These are phyloP conservation scores for Mesorhabditis belari DNA, from an alignment of 2,888 invertebrate genomes.

Conservation along the genomic window DNA sequence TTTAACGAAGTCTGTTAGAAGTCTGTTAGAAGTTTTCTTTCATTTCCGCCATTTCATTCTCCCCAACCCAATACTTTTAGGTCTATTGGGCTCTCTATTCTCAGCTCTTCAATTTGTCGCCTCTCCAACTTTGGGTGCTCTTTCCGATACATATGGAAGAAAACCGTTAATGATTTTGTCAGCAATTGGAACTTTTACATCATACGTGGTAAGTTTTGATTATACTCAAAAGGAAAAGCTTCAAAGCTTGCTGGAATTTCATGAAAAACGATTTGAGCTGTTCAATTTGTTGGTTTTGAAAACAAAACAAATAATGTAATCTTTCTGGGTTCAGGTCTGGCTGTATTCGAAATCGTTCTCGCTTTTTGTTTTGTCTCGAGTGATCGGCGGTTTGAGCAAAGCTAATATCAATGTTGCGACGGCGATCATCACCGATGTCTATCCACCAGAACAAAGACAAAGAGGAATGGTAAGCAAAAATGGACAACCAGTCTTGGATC, in stretches of 20 bases:
- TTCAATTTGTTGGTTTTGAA: too few species aligned
- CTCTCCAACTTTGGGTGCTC: conserved; percentile 84
- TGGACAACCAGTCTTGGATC: not conserved
- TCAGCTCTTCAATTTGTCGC: conserved; percentile 89
- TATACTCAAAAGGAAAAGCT: not conserved
- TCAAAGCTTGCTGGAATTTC: too few species aligned
- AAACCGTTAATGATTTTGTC: conserved; percentile 77
- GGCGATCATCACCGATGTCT: conserved; percentile 88
- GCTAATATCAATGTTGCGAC: conserved; percentile 91
- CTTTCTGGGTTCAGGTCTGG: conserved; percentile 70
- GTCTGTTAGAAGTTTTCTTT: too few species aligned
- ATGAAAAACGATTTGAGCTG: not conserved
- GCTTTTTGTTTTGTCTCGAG: conserved; percentile 81
- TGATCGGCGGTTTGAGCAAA: conserved; percentile 89
- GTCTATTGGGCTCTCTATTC: conserved; percentile 88
- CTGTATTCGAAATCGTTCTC: conserved; percentile 77
- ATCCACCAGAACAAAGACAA: conserved; percentile 74
- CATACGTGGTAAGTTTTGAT: conserved; percentile 35
- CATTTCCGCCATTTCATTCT: not conserved
- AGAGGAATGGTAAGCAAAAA: conserved; percentile 75
- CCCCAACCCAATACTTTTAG: conserved; percentile 52
- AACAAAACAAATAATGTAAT: too few species aligned
- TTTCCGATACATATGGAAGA: conserved; percentile 89
- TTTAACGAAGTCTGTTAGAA: too few species aligned
- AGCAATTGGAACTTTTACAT: conserved; percentile 63